Conservation (phyloP, 2,888 invertebrate species). For the Pristionchus japonicus region DNA sequence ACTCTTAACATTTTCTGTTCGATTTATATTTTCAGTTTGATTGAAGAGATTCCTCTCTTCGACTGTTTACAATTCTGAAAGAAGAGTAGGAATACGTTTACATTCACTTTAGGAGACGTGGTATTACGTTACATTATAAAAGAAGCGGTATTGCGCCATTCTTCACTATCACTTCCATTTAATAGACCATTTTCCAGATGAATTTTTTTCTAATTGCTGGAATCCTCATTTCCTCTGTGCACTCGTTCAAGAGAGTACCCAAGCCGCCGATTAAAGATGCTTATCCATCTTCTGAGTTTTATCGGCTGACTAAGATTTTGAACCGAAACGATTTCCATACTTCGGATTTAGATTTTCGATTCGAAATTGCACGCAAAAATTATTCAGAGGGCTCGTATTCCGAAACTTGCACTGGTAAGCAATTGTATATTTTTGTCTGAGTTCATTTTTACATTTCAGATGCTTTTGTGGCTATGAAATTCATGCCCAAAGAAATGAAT, state of each 20-base stretch:
- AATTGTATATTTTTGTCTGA: not conserved
- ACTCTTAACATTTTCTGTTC: too few species aligned
- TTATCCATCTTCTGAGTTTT: not conserved
- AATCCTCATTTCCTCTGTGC: too few species aligned
- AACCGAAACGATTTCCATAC: not conserved
- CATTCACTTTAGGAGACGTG: too few species aligned
- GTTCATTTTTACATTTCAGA: not conserved
- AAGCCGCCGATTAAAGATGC: not conserved
- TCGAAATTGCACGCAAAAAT: not conserved
- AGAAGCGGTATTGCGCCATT: too few species aligned
- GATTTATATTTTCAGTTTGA: too few species aligned
- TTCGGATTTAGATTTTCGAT: not conserved
- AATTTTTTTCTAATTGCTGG: too few species aligned
- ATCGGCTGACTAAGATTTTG: not conserved
- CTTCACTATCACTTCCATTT: too few species aligned
- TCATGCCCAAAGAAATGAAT: not conserved
- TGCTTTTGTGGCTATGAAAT: not conserved
- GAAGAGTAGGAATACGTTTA: too few species aligned
- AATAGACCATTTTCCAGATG: too few species aligned
- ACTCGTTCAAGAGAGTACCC: not conserved
- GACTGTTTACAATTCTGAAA: too few species aligned
- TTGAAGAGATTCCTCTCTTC: too few species aligned
- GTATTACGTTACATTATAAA: too few species aligned
- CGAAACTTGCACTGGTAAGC: not conserved
- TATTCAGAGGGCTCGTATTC: not conserved